Evolutionary conservation across 92 coral and sea anemone genomes (phyloP).

Genomic region (Paramuricea clavata): DNA sequence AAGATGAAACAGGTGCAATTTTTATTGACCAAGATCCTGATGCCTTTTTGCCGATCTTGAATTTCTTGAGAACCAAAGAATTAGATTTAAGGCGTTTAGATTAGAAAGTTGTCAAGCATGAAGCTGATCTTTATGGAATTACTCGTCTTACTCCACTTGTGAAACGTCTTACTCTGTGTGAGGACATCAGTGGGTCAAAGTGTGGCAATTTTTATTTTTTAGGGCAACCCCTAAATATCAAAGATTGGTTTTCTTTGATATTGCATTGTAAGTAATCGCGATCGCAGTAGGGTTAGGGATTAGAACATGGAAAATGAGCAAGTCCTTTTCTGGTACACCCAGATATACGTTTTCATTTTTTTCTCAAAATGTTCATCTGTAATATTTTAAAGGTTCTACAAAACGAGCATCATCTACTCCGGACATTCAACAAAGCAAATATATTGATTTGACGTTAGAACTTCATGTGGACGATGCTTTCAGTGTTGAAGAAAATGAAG

Average conservation of each 20-base stretch:
- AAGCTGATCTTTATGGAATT: slow-evolving; percentile 97
- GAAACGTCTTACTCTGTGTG: slow-evolving; percentile 86
- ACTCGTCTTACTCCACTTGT: slow-evolving; percentile 94
- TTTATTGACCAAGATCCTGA: slow-evolving; percentile 99
- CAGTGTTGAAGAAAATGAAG: background rate
- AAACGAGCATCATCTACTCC: background rate
- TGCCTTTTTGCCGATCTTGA: slow-evolving; percentile 97
- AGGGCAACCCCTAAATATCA: no score
- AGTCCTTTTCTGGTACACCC: no score
- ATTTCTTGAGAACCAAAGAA: slow-evolving; percentile 95
- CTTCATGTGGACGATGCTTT: background rate
- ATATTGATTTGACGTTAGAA: background rate
- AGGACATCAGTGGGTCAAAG: slow-evolving; percentile 87
- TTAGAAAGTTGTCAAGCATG: slow-evolving; percentile 91
- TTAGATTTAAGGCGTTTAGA: slow-evolving; percentile 96
- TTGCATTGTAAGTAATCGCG: no score
- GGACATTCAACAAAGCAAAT: no score
- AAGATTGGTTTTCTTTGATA: no score
- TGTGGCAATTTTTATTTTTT: slow-evolving; percentile 94
- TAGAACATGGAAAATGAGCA: no score
- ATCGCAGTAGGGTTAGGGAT: no score
- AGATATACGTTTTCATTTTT: background rate
- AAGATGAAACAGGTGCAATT: slow-evolving; percentile 98
- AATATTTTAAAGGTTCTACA: background rate
- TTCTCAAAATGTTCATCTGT: background rate